These are phyloP conservation scores for Habrosyne pyritoides DNA, from an alignment of 2,888 invertebrate species.

Conservation along the genomic window DNA sequence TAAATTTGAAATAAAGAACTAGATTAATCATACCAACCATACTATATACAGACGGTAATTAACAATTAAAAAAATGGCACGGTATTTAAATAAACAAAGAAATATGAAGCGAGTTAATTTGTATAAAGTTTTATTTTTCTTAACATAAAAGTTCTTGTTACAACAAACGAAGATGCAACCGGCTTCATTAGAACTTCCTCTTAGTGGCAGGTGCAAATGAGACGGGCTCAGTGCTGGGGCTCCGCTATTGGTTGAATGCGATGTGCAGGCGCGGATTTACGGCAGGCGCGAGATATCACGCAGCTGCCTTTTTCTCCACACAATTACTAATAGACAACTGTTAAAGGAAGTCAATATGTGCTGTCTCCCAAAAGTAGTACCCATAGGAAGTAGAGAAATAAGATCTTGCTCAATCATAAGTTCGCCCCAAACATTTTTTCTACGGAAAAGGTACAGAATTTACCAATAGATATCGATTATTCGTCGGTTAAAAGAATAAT, in stretches of 20 bases:
- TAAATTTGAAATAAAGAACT: too few relatives aligned
- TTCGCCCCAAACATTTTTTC: too few relatives aligned
- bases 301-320: constrained; percentile 63
- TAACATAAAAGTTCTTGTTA: background rate
- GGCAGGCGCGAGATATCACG: constrained; percentile 36
- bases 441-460: too few relatives aligned
- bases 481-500: too few relatives aligned
- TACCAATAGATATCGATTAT: too few relatives aligned
- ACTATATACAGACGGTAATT: too few relatives aligned
- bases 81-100: background rate
- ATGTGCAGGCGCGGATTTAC: constrained; percentile 69
- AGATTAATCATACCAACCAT: too few relatives aligned
- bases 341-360: constrained; percentile 65
- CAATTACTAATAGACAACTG: constrained; percentile 33
- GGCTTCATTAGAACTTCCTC: constrained; percentile 68
- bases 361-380: constrained; percentile 50
- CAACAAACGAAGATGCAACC: constrained; percentile 34
- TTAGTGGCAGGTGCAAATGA: constrained; percentile 69
- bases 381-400: constrained; percentile 53
- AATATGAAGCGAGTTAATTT: background rate
- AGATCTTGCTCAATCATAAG: constrained; percentile 25
- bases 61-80: background rate
- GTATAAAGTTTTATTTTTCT: background rate
- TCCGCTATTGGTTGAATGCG: constrained; percentile 51
- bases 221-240: constrained; percentile 42